These are phyloP conservation scores for Andinoacara biseriatus DNA, from an alignment of 2,113 vertebrate species.

Conservation along the genomic window DNA sequence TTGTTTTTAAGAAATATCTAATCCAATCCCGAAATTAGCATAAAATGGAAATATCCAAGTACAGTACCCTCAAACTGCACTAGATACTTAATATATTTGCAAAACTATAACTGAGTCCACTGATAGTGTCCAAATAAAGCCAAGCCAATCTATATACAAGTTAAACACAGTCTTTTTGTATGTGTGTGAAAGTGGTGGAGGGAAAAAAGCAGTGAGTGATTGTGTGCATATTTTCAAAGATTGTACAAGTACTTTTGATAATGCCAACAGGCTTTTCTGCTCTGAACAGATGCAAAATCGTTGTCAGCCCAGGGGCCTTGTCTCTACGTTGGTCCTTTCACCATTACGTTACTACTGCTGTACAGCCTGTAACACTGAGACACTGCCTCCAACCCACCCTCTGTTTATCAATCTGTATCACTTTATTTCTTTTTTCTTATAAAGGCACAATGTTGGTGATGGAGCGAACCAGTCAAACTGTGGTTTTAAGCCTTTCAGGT, in stretches of 20 bases:
- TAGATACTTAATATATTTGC: not conserved
- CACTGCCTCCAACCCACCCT: not conserved
- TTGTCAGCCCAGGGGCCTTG: not conserved
- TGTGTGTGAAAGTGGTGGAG: fast-evolving
- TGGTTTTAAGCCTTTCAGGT: not conserved
- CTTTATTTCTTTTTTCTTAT: too few relatives aligned
- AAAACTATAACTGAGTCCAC: not conserved
- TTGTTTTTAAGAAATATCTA: not conserved
- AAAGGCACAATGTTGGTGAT: not conserved
- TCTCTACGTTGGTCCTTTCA: not conserved
- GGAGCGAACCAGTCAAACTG: not conserved
- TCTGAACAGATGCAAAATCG: not conserved
- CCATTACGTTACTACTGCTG: not conserved
- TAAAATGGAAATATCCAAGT: not conserved
- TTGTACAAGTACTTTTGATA: not conserved
- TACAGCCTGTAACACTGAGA: not conserved
- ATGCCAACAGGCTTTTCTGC: not conserved
- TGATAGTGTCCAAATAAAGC: not conserved
- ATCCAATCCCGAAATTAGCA: not conserved
- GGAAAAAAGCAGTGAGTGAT: not conserved
- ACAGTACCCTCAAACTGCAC: not conserved
- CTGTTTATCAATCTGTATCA: not conserved
- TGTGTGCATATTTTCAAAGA: not conserved
- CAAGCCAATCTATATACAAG: not conserved
- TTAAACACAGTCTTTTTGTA: not conserved